A percentile compares a stretch with the other conserved stretches of the same genome.
Evolutionary conservation across 2,888 invertebrate species (phyloP).

Genomic region (Volucella zonaria): DNA sequence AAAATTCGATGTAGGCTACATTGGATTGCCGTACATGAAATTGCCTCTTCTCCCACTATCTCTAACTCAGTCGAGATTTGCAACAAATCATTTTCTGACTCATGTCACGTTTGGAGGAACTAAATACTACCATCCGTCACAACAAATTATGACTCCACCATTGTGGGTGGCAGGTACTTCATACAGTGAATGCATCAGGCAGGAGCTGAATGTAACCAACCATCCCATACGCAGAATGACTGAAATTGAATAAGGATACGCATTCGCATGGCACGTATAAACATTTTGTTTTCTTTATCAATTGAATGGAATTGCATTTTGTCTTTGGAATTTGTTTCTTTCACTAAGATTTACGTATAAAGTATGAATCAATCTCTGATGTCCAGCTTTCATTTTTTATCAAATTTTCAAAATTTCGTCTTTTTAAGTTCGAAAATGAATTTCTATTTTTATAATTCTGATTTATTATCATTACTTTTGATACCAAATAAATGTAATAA

Average conservation of each 20-base stretch:
- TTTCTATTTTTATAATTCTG: too few relatives aligned
- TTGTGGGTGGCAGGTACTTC: conserved; percentile 75
- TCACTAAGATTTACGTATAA: too few relatives aligned
- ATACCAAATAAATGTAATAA: too few relatives aligned
- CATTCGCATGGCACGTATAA: not conserved
- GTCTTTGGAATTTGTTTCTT: not conserved
- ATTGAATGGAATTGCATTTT: not conserved
- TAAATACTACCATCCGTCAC: conserved; percentile 75
- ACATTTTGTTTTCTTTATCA: too few relatives aligned
- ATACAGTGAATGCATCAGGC: conserved; percentile 75
- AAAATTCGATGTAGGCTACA: conserved; percentile 73
- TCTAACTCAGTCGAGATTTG: conserved; percentile 76
- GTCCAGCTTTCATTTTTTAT: too few relatives aligned
- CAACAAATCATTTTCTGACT: conserved; percentile 72
- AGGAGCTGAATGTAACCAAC: conserved; percentile 30
- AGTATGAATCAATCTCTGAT: too few relatives aligned
- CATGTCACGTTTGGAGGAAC: conserved; percentile 75
- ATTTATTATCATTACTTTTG: too few relatives aligned
- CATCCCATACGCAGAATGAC: not conserved
- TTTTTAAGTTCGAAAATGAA: too few relatives aligned
- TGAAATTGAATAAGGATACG: not conserved
- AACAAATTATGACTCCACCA: conserved; percentile 75
- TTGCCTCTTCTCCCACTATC: conserved; percentile 76
- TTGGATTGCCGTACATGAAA: conserved; percentile 74
- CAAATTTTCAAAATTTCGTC: too few relatives aligned